Evolutionary conservation across 2,888 invertebrate species (phyloP).

Genomic region (Agrotis exclamationis): DNA sequence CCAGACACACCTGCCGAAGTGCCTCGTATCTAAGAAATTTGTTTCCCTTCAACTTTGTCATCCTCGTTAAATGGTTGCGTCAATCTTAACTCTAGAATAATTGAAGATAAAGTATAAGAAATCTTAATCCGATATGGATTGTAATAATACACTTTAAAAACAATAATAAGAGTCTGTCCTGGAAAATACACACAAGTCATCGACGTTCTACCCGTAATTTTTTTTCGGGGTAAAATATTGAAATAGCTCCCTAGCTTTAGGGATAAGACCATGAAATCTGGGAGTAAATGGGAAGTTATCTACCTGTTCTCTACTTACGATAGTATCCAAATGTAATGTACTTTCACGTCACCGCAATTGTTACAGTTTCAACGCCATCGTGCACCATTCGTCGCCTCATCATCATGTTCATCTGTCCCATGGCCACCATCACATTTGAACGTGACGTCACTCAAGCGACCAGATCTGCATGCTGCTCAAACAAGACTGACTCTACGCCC

Average conservation of each 20-base stretch:
- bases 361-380: slow-evolving; percentile 92
- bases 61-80: background rate
- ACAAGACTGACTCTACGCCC: slow-evolving; percentile 47
- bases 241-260: background rate
- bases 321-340: background rate
- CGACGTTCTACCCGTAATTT: no score
- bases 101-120: no score
- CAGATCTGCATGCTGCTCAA: slow-evolving; percentile 29
- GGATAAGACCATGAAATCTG: background rate
- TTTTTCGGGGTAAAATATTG: background rate
- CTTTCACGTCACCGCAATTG: slow-evolving; percentile 40
- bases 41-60: background rate
- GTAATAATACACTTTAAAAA: no score
- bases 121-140: no score
- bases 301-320: background rate
- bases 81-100: background rate
- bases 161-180: no score
- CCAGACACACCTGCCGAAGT: no score
- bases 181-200: no score
- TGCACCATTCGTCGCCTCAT: slow-evolving; percentile 89
- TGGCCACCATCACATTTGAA: slow-evolving; percentile 82
- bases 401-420: slow-evolving; percentile 88
- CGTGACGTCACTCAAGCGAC: slow-evolving; percentile 15
- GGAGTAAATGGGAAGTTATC: background rate
- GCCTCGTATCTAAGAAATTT: background rate